Evolutionary conservation across 2,797 vertebrate genomes (phyloP).

Genomic region (Clarias laeviceps): DNA sequence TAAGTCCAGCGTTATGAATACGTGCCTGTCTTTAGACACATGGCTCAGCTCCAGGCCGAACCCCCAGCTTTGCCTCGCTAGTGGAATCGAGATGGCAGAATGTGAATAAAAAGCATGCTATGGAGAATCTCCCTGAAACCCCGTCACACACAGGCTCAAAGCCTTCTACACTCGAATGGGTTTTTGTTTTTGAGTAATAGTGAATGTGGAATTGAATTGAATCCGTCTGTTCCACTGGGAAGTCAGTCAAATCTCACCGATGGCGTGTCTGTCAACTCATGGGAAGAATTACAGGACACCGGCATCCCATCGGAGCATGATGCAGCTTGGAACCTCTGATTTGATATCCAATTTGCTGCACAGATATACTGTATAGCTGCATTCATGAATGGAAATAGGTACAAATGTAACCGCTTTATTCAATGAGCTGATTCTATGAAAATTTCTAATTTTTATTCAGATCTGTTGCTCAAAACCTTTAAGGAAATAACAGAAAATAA

Average conservation of each 20-base stretch:
- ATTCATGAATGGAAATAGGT: not conserved
- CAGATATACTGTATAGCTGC: not conserved
- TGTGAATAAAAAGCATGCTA: constrained; percentile 12
- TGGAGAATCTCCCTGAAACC: constrained; percentile 10
- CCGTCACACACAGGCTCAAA: not conserved
- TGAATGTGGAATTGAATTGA: constrained; percentile 34
- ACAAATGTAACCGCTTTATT: not conserved
- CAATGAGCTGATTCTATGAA: not conserved
- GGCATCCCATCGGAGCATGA: not conserved
- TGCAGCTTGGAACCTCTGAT: not conserved
- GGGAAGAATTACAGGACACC: not conserved
- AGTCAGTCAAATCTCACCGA: constrained; percentile 17
- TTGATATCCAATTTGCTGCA: constrained; percentile 1
- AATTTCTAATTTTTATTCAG: too few species aligned
- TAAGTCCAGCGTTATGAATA: constrained; percentile 32
- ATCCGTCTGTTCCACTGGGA: constrained; percentile 30
- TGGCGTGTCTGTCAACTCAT: constrained; percentile 20
- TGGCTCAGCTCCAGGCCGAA: constrained; percentile 15
- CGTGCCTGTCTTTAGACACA: constrained; percentile 5
- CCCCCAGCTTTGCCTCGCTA: constrained; percentile 11
- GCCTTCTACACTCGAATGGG: constrained; percentile 25
- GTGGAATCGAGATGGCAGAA: constrained; percentile 15
- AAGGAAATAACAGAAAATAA: too few species aligned
- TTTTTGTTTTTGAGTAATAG: constrained; percentile 9
- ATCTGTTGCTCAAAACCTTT: not conserved